phyloP scores from a whole-genome alignment of 2,888 invertebrate species.

The Saturnia japonica region DNA sequence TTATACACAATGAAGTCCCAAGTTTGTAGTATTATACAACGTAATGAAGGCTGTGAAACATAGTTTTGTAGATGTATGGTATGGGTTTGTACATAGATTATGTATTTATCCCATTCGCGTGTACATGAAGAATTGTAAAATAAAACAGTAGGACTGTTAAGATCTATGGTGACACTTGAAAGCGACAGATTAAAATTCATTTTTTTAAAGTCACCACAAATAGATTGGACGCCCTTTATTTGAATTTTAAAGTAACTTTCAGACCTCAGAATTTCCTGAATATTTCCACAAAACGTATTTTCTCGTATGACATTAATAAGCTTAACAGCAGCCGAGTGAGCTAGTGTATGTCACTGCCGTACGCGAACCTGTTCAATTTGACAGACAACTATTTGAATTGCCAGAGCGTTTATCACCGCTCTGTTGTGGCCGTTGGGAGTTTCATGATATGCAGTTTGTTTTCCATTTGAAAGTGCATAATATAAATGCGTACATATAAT shows the following conservation, averaged over 20 bases:
- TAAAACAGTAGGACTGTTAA: background rate
- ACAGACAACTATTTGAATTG: slow-evolving; percentile 24
- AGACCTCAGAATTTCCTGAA: background rate
- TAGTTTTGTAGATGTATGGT: background rate
- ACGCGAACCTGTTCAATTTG: slow-evolving; percentile 23
- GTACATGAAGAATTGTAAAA: background rate
- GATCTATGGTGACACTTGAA: background rate
- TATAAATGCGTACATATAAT: background rate
- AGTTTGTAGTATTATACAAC: background rate
- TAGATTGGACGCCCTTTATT: background rate
- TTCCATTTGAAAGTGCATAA: background rate
- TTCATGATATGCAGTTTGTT: background rate
- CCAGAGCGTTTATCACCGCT: background rate
- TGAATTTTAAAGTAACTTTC: background rate
- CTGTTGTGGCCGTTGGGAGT: background rate
- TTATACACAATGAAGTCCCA: background rate
- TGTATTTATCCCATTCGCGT: no score
- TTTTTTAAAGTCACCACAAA: background rate
- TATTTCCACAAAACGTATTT: background rate
- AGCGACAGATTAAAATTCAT: background rate
- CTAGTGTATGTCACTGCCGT: slow-evolving; percentile 8
- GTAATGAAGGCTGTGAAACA: background rate
- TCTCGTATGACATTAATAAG: slow-evolving; percentile 12
- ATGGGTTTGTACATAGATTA: background rate
- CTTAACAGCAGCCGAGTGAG: slow-evolving; percentile 1